Evolutionary conservation across 1,140 invertebrate species (phyloP).

Genomic region (Pantala flavescens): DNA sequence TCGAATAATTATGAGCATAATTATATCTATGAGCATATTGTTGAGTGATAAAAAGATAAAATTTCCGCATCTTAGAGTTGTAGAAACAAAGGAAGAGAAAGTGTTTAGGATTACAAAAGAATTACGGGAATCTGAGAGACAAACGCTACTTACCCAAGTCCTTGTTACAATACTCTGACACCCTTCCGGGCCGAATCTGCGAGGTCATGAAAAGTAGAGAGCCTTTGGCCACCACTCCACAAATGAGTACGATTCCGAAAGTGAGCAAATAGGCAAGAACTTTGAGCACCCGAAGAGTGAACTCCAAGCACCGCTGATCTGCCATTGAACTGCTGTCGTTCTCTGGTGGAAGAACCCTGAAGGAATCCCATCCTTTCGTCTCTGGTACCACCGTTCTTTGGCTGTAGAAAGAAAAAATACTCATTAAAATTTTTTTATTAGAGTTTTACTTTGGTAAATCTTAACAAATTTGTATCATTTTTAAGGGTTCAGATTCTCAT

Average conservation of each 20-base stretch:
- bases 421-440: not conserved
- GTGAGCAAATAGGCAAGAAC: slow-evolving; percentile 72
- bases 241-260: slow-evolving; percentile 69
- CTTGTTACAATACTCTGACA: slow-evolving; percentile 68
- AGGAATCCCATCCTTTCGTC: slow-evolving; percentile 93
- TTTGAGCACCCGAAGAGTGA: slow-evolving; percentile 77
- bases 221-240: slow-evolving; percentile 75
- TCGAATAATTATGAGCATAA: too few relatives aligned
- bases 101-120: too few relatives aligned
- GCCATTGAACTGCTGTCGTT: slow-evolving; percentile 80
- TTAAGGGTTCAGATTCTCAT: too few relatives aligned
- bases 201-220: slow-evolving; percentile 85
- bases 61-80: too few relatives aligned
- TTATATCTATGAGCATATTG: too few relatives aligned
- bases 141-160: slow-evolving; percentile 55
- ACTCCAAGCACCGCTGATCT: slow-evolving; percentile 71
- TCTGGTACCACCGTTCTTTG: slow-evolving; percentile 66
- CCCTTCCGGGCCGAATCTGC: slow-evolving; percentile 63
- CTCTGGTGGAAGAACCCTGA: slow-evolving; percentile 77
- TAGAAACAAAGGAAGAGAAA: too few relatives aligned
- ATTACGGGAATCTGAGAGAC: too few relatives aligned
- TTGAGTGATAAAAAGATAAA: too few relatives aligned
- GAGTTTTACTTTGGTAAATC: too few relatives aligned
- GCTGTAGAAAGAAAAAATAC: slow-evolving; percentile 38
- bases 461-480: too few relatives aligned